A percentile compares a stretch with the other conserved stretches of the same genome.
phyloP scores from a whole-genome alignment of 2,888 invertebrate genomes.

The Napeogenes inachia region DNA sequence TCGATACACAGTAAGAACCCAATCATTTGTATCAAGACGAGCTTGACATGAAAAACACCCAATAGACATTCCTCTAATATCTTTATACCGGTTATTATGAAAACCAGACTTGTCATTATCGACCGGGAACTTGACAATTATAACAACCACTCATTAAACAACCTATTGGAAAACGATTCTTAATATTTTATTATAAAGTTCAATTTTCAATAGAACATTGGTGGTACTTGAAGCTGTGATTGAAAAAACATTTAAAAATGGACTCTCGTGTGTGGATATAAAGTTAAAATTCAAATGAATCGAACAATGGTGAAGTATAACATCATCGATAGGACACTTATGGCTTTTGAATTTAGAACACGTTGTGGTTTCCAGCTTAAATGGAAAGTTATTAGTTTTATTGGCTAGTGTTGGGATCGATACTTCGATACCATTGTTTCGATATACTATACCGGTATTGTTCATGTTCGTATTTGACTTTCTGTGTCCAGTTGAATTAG shows the following conservation, averaged over 20 bases:
- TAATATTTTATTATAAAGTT: constrained; percentile 12
- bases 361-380: constrained; percentile 31
- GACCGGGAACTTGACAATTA: constrained; percentile 31
- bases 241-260: too few species aligned
- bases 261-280: neutral
- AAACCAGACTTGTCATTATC: constrained; percentile 28
- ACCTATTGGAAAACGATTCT: constrained; percentile 13
- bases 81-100: constrained; percentile 22
- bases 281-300: constrained; percentile 18
- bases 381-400: constrained; percentile 41
- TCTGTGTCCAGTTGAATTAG: too few species aligned
- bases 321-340: constrained; percentile 44
- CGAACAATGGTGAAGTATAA: constrained; percentile 26
- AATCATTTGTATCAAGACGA: constrained; percentile 9
- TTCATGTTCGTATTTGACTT: neutral
- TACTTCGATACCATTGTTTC: constrained; percentile 25
- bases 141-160: constrained; percentile 10
- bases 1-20: constrained; percentile 12
- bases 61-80: constrained; percentile 21
- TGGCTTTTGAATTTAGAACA: constrained; percentile 51
- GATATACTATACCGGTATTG: constrained; percentile 11
- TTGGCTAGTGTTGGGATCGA: constrained; percentile 35
- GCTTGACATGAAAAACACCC: constrained; percentile 23
- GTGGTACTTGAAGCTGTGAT: constrained; percentile 2
- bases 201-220: constrained; percentile 6